phyloP scores from a whole-genome alignment of 1,140 invertebrate genomes.

The Drosophila nasuta region DNA sequence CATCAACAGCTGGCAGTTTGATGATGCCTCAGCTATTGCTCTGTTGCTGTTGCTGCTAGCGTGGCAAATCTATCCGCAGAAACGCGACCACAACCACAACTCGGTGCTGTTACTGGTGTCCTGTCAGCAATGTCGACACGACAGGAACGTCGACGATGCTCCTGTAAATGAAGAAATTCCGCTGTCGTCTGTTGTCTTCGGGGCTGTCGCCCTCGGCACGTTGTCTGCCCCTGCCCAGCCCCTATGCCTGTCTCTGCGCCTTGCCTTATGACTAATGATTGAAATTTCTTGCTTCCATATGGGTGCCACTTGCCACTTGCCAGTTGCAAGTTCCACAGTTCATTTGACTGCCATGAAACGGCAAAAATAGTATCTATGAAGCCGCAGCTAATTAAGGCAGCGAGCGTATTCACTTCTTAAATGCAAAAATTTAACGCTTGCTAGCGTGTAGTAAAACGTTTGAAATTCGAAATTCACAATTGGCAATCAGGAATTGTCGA shows the following conservation, averaged over 20 bases:
- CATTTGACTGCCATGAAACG: constrained; percentile 71
- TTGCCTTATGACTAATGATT: constrained; percentile 66
- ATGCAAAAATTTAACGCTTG: constrained; percentile 28
- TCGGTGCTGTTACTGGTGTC: constrained; percentile 32
- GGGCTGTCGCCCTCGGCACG: constrained; percentile 54
- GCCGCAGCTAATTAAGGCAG: constrained; percentile 61
- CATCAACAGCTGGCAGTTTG: constrained; percentile 67
- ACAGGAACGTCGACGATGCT: constrained; percentile 61
- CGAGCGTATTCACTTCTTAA: constrained; percentile 23
- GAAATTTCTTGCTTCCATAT: constrained; percentile 56
- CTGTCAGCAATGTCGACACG: constrained; percentile 55
- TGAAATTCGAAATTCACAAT: constrained; percentile 40
- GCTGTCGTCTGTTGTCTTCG: constrained; percentile 64
- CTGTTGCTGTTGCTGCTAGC: constrained; percentile 8
- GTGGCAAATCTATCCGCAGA: constrained; percentile 71
- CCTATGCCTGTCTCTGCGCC: constrained; percentile 1
- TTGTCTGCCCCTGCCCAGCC: neutral
- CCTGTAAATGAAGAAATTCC: constrained; percentile 78
- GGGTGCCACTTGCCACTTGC: constrained; percentile 39
- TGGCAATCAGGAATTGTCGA: constrained; percentile 58
- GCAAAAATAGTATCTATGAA: constrained; percentile 46
- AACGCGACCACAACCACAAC: constrained; percentile 60
- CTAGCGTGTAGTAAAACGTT: constrained; percentile 18
- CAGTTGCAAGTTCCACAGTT: constrained; percentile 19
- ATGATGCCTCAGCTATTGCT: constrained; percentile 9